Conservation (phyloP, 2,888 invertebrate genomes). For the Acanthosepion lycidas region DNA sequence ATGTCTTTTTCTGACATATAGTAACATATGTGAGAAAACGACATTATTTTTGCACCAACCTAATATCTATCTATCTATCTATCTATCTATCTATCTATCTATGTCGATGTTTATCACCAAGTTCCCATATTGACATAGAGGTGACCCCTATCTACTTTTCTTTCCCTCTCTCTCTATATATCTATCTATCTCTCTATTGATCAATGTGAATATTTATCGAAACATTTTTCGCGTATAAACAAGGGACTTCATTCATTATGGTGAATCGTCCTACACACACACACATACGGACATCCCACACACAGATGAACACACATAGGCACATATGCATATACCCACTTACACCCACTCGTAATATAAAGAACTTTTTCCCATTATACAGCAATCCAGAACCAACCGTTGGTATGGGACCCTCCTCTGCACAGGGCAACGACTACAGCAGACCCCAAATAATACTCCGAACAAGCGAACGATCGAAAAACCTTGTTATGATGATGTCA, state of each 20-base stretch:
- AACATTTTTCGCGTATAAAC: too few relatives aligned
- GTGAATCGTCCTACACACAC: not conserved
- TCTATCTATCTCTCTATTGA: too few relatives aligned
- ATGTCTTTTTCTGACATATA: too few relatives aligned
- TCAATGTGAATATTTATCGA: too few relatives aligned
- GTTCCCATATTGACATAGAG: too few relatives aligned
- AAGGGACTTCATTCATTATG: too few relatives aligned
- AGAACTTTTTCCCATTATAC: not conserved
- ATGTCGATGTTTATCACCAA: too few relatives aligned
- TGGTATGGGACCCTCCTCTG: not conserved
- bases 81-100: too few relatives aligned
- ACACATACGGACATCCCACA: not conserved
- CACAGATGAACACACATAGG: not conserved
- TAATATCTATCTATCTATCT: not conserved
- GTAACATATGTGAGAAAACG: too few relatives aligned
- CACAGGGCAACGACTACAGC: not conserved
- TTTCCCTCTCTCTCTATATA: too few relatives aligned
- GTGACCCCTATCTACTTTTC: too few relatives aligned
- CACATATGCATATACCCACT: not conserved
- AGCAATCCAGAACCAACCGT: not conserved
- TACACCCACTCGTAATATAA: not conserved
- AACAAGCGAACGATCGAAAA: not conserved
- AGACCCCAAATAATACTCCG: not conserved
- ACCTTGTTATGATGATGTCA: conserved; percentile 8
- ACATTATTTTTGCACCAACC: too few relatives aligned